Percentiles rank a stretch among this genome's conserved stretches.
phyloP scores from a whole-genome alignment of 2,797 vertebrate genomes.

The Lacerta viridis region DNA sequence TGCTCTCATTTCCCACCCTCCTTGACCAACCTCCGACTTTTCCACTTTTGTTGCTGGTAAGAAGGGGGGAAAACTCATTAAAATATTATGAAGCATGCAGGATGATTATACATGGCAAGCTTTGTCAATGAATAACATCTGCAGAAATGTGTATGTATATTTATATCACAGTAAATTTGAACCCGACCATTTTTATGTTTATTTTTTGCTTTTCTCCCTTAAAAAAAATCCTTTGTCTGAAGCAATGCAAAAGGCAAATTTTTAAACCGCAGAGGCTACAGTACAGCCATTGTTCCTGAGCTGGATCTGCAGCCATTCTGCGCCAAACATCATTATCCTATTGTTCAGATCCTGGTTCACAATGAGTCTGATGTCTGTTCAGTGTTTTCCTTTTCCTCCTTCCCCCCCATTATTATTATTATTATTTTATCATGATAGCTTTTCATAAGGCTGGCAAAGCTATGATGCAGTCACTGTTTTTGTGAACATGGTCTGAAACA shows the following conservation, averaged over 20 bases:
- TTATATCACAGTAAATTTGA: slow-evolving; percentile 75
- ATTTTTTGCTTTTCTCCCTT: slow-evolving; percentile 47
- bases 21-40: slow-evolving; percentile 70
- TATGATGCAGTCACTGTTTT: not conserved
- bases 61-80: slow-evolving; percentile 71
- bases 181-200: slow-evolving; percentile 36
- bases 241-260: slow-evolving; percentile 50
- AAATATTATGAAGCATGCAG: slow-evolving; percentile 76
- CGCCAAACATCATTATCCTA: slow-evolving; percentile 75
- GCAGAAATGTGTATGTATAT: slow-evolving; percentile 65
- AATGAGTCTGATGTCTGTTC: slow-evolving; percentile 74
- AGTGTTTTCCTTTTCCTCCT: slow-evolving; percentile 66
- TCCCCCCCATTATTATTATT: slow-evolving; percentile 52
- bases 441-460: slow-evolving; percentile 4
- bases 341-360: slow-evolving; percentile 71
- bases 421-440: not conserved
- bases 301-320: slow-evolving; percentile 54
- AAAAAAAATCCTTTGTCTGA: slow-evolving; percentile 69
- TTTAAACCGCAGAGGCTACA: slow-evolving; percentile 63
- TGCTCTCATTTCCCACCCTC: slow-evolving; percentile 46
- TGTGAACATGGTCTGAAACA: not conserved
- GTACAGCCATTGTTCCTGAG: slow-evolving; percentile 56
- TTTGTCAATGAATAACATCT: slow-evolving; percentile 78
- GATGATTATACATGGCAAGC: slow-evolving; percentile 66
- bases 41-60: slow-evolving; percentile 74